These are phyloP conservation scores for Eumacrocentrus americanus DNA, from an alignment of 2,888 invertebrate species.

Conservation along the genomic window DNA sequence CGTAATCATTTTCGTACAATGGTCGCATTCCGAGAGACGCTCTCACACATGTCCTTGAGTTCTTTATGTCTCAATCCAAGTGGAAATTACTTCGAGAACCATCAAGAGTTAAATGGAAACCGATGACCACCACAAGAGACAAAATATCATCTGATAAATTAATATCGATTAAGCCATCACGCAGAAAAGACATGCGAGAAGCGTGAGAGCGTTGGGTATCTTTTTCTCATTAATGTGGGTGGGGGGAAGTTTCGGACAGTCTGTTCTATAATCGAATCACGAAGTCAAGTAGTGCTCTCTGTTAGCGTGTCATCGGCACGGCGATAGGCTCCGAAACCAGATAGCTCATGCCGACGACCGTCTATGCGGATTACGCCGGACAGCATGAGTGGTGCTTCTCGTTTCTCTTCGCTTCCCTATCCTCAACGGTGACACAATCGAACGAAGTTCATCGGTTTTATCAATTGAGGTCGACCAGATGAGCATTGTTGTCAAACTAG, in stretches of 20 bases:
- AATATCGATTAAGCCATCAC: slow-evolving; percentile 3
- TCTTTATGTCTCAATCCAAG: slow-evolving; percentile 3
- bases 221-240: not conserved
- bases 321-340: slow-evolving; percentile 5
- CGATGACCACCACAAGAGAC: too few species aligned
- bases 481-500: not conserved
- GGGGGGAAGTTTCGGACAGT: not conserved
- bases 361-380: slow-evolving; percentile 6
- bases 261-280: not conserved
- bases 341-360: slow-evolving; percentile 14
- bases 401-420: not conserved
- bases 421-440: slow-evolving; percentile 1
- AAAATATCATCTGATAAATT: not conserved
- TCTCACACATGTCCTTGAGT: slow-evolving; percentile 5
- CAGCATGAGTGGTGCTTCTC: slow-evolving; percentile 2
- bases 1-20: slow-evolving; percentile 12
- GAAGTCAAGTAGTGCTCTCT: not conserved
- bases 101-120: too few species aligned
- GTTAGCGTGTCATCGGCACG: slow-evolving; percentile 6
- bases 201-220: not conserved
- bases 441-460: slow-evolving; percentile 23
- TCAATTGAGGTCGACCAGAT: slow-evolving; percentile 16
- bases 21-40: not conserved
- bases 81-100: slow-evolving; percentile 9
- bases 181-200: not conserved